Evolutionary conservation across 2,888 invertebrate genomes (phyloP).

Genomic region (Andrena fulva): DNA sequence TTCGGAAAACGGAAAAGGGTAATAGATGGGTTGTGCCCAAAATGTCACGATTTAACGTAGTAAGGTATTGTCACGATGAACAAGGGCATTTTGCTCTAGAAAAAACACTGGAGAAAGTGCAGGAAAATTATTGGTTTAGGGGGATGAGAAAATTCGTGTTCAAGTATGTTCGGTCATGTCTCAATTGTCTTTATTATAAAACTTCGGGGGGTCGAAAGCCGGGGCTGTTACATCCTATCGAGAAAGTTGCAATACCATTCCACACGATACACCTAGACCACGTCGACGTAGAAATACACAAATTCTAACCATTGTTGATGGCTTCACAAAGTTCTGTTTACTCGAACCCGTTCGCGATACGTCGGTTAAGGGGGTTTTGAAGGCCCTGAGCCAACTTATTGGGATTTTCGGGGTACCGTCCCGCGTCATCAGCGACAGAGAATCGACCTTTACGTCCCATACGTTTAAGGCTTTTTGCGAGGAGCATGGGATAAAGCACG

Average conservation of each 20-base stretch:
- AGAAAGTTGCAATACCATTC: conserved; percentile 10
- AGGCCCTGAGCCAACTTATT: background rate
- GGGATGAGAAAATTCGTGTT: conserved; percentile 13
- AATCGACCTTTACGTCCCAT: conserved; percentile 9
- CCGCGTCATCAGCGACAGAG: conserved; percentile 2
- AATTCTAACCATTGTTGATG: conserved; percentile 14
- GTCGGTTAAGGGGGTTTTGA: background rate
- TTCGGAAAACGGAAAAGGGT: conserved; percentile 49
- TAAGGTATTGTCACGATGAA: conserved; percentile 1
- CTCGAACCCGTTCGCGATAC: conserved; percentile 6
- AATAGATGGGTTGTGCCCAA: conserved; percentile 72
- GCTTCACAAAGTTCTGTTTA: conserved; percentile 7
- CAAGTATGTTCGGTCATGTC: background rate
- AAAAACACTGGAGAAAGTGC: background rate
- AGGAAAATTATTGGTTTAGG: background rate
- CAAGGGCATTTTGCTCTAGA: background rate
- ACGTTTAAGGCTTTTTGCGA: background rate
- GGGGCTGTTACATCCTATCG: conserved; percentile 11
- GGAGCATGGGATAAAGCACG: background rate
- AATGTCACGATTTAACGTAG: conserved; percentile 9
- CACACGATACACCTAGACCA: conserved; percentile 24
- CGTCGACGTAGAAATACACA: background rate
- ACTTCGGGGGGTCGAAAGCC: background rate
- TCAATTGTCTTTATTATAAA: conserved; percentile 15
- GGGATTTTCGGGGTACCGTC: conserved; percentile 18